Conservation (phyloP, 2,113 vertebrate species). For the Brachyhypopomus occidentalis region DNA sequence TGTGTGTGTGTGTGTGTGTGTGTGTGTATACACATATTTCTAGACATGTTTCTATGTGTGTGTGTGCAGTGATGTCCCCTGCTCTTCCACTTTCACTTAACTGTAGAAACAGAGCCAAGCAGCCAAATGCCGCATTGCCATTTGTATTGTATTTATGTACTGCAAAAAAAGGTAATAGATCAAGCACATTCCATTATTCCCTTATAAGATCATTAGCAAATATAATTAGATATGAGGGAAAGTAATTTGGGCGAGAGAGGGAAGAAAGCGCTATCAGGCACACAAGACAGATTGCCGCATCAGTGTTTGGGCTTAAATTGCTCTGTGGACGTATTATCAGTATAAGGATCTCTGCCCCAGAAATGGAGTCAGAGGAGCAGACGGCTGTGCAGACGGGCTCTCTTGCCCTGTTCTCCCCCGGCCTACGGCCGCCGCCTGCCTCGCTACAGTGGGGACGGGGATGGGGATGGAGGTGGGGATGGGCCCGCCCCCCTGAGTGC, state of each 20-base stretch:
- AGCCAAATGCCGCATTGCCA: slow-evolving; percentile 67
- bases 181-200: slow-evolving; percentile 84
- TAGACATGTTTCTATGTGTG: too few relatives aligned
- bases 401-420: slow-evolving; percentile 49
- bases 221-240: slow-evolving; percentile 86
- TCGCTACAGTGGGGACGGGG: background rate
- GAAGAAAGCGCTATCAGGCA: slow-evolving; percentile 83
- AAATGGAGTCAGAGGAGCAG: slow-evolving; percentile 70
- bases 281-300: slow-evolving; percentile 82
- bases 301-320: slow-evolving; percentile 83
- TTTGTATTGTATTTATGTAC: slow-evolving; percentile 83
- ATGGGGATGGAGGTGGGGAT: too few relatives aligned
- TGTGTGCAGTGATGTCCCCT: too few relatives aligned
- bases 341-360: slow-evolving; percentile 77
- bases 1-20: too few relatives aligned
- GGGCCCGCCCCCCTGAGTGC: too few relatives aligned
- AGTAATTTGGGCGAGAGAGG: slow-evolving; percentile 81
- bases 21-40: too few relatives aligned
- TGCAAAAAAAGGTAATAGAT: slow-evolving; percentile 82
- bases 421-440: slow-evolving; percentile 2
- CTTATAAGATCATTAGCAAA: slow-evolving; percentile 86
- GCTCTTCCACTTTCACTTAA: slow-evolving; percentile 19
- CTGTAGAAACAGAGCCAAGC: slow-evolving; percentile 44
- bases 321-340: slow-evolving; percentile 80
- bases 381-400: slow-evolving; percentile 62